phyloP scores from a whole-genome alignment of 2,113 vertebrate genomes.

The Siniperca knerii region DNA sequence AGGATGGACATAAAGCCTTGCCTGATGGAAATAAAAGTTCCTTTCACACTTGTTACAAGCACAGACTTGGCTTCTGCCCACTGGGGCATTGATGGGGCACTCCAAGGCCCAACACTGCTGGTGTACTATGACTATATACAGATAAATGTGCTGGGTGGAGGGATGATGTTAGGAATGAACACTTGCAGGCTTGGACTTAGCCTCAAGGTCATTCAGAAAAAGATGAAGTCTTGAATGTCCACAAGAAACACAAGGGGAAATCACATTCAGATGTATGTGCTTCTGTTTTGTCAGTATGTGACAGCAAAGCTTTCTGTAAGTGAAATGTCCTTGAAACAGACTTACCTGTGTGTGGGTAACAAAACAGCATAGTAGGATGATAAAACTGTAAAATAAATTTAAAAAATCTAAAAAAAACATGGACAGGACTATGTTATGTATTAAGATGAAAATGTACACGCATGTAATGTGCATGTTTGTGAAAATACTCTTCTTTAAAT shows the following conservation, averaged over 20 bases:
- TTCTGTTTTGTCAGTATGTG: background rate
- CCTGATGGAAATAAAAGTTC: background rate
- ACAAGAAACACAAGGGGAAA: background rate
- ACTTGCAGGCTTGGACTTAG: conserved; percentile 7
- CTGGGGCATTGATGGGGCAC: background rate
- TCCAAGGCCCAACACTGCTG: background rate
- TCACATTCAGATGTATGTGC: background rate
- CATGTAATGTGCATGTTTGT: background rate
- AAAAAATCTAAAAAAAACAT: background rate
- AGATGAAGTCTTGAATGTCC: conserved; percentile 8
- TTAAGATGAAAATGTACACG: background rate
- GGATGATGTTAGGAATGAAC: background rate
- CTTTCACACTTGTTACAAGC: conserved; percentile 14
- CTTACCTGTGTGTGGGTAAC: background rate
- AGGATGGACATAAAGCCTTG: conserved; percentile 23
- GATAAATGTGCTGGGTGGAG: conserved; percentile 1
- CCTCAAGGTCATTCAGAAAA: background rate
- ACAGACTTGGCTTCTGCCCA: conserved; percentile 3
- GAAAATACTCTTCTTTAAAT: background rate
- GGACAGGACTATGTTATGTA: background rate
- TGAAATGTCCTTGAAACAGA: conserved; percentile 1
- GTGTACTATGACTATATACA: conserved; percentile 6
- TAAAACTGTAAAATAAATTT: background rate
- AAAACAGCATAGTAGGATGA: background rate
- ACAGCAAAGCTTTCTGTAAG: background rate